A percentile compares a stretch with the other conserved stretches of the same genome.
Conservation (phyloP, 2,888 invertebrate genomes). For the Erannis defoliaria region DNA sequence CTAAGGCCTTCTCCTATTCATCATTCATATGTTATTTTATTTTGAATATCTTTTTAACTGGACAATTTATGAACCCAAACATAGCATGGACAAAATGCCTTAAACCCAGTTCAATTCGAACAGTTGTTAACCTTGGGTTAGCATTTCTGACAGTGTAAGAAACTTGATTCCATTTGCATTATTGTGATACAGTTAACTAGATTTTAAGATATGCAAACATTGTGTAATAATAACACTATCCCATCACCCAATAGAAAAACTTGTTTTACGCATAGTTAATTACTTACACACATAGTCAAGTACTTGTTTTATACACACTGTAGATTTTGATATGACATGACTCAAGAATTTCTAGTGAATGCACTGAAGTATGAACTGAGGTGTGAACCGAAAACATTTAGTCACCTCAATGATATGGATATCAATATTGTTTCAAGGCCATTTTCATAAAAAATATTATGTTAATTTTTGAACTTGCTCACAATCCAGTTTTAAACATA, state of each 20-base stretch:
- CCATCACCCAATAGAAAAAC: background rate
- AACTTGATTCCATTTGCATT: constrained; percentile 23
- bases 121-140: background rate
- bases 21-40: no score
- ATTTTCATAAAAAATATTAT: background rate
- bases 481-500: background rate
- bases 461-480: constrained; percentile 2
- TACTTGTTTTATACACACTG: background rate
- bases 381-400: background rate
- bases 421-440: background rate
- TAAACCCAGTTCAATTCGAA: no score
- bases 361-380: background rate
- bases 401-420: background rate
- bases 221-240: background rate
- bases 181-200: background rate
- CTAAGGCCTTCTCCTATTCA: no score
- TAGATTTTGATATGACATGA: background rate
- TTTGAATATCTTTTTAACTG: no score
- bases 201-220: constrained; percentile 1
- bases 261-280: background rate
- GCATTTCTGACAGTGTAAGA: background rate
- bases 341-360: background rate
- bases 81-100: no score
- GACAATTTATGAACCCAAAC: no score
- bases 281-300: background rate